Base-by-base conservation (phyloP, 2,797 vertebrate genomes). In the Salarias fasciatus region DNA sequence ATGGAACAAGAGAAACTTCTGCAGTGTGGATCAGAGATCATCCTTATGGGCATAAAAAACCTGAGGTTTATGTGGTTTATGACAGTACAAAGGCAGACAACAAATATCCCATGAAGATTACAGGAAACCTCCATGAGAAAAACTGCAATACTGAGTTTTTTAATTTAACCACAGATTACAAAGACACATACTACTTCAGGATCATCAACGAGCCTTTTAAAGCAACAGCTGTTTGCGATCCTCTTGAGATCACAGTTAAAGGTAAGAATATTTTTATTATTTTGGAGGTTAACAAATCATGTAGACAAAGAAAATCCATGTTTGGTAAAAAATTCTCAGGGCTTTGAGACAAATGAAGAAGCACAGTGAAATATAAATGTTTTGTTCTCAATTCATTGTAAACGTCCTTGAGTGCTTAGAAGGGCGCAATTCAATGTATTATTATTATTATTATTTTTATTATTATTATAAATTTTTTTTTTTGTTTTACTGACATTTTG, bases 131-230 rank as follows among this genome's bases (percentile, higher is more conserved):
- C 52, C 13, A 0, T 1, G 8, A 75, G 75, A 70, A 29, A 8
- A 53, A 85, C 36, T 91, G 89, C 81, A 85, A 71, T 28, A 85
- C 82, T 14, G 11, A 85, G 8, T 80, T 91, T 41, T 63, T 44
- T 10, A 59, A 43, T 12, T n/a, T 90, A 5, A 12, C 0, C 5
- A 14, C 0, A 2, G 38, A 0, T 1, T 33, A 84, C n/a, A 15
- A 65, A 29, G 43, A 75, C 11, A 11, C 0, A 0, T 91, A 87
- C 41, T 87, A 1, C 80, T 88, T 91, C 52, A 80, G 87, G 43
- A 5, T 78, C 10, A 79, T 85, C 46, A 80, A 10, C 2, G 0
- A 0, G 0, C 0, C 0, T 2, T 80, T 56, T 2, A 5, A 0
- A 0, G 59, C 68, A 1, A 82, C 68, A 4, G 79, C 58, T 13